phyloP scores from a whole-genome alignment of 2,113 vertebrate species.

The Danionella cerebrum region DNA sequence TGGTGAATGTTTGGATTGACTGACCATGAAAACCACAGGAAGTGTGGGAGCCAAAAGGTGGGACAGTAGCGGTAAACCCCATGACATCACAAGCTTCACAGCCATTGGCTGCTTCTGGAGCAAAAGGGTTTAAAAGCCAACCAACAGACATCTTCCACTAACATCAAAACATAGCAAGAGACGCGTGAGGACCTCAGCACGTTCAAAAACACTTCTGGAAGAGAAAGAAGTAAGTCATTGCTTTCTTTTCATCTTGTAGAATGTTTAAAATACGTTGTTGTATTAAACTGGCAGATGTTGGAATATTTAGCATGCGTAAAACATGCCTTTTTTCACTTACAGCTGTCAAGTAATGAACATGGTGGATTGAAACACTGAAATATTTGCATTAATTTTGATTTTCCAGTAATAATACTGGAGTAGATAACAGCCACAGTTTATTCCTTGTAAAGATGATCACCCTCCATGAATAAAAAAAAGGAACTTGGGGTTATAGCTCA shows the following conservation, averaged over 20 bases:
- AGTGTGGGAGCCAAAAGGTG: conserved; percentile 69
- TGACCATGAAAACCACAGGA: conserved; percentile 62
- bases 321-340: no score
- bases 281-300: background rate
- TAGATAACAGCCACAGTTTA: conserved; percentile 11
- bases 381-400: no score
- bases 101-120: conserved; percentile 55
- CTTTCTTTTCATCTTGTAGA: background rate
- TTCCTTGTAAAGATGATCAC: conserved; percentile 12
- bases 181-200: conserved; percentile 16
- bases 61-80: conserved; percentile 64
- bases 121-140: conserved; percentile 62
- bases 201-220: background rate
- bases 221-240: conserved; percentile 14
- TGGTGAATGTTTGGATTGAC: conserved; percentile 49
- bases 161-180: conserved; percentile 45
- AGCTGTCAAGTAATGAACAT: no score
- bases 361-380: no score
- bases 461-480: background rate
- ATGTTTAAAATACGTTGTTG: background rate
- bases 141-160: conserved; percentile 29
- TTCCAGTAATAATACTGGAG: no score
- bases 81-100: conserved; percentile 55
- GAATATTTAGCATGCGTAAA: no score
- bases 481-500: conserved; percentile 18